Base-by-base conservation (phyloP, 35 echinoderm and acorn worm species). In the Heliocidaris tuberculata region DNA sequence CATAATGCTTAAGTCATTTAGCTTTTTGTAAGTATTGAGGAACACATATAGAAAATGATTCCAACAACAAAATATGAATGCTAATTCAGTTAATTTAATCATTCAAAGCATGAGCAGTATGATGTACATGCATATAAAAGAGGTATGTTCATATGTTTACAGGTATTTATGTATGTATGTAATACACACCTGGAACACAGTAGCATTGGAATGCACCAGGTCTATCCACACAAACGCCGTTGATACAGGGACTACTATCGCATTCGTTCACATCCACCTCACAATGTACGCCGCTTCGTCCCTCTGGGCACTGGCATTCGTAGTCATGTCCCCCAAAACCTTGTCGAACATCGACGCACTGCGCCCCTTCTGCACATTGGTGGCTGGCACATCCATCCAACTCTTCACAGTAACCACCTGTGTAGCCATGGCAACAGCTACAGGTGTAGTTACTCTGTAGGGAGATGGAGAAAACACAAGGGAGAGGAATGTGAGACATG, bases 231-330 rank as follows among this genome's bases (percentile, higher is more conserved):
- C 96, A 99, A 9, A 98, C 86, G 32, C 98, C 96, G 49, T 95
- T 88, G 6, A 92, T 50, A 85, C 98, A 99, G 5, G 98, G 98
- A 95, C 94, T 96, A 70, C 98, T 99, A 47, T 88, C 93, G 50
- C 98, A 99, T 93, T 99, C 98, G 48, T 99, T 95, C 10, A 96
- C 95, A 49, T 99, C 96, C 7, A 97, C 59, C 29, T 97, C 96
- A 78, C 98, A 99, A 54, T 94, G 96, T n/a, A 95, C 61, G 21
- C 98, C 98, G 21, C 86, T 93, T 90, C 95, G 95, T 59, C 98
- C 98, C 30, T 95, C 92, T 10, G 94, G 98, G 87, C 98, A 99
- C 60, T 95, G 50, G 92, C 98, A 99, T 56, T 95, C 88, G 92
- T 97, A 99, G 90, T 93, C 94, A 10, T 94, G 35, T 12, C 96